A percentile compares a stretch with the other conserved stretches of the same genome.
Conservation (phyloP, 2,113 vertebrate genomes). For the Pipra filicauda region DNA sequence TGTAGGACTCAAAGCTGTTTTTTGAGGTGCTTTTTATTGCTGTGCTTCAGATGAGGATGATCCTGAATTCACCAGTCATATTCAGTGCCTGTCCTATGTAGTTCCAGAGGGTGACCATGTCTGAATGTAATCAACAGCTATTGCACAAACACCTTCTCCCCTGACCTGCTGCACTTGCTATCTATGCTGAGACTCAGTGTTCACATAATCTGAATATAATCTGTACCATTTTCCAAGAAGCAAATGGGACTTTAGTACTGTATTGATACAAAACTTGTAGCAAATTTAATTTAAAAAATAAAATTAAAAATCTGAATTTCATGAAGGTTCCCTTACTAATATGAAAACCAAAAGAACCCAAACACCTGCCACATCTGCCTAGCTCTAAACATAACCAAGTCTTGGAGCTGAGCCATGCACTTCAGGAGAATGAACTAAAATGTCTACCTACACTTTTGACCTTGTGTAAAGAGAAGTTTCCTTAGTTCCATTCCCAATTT, state of each 20-base stretch:
- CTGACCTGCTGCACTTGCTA: background rate
- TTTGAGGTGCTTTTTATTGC: constrained; percentile 11
- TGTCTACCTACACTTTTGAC: background rate
- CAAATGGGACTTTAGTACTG: background rate
- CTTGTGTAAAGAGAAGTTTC: background rate
- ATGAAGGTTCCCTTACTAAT: background rate
- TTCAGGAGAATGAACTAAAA: background rate
- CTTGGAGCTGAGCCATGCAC: background rate
- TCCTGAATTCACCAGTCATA: constrained; percentile 29
- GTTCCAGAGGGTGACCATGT: background rate
- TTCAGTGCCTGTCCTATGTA: background rate
- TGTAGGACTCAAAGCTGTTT: background rate
- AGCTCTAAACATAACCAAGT: background rate
- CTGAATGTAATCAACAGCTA: constrained; percentile 11
- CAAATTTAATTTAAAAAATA: background rate
- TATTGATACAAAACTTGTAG: background rate
- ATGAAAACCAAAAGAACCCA: background rate
- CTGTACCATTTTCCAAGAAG: background rate
- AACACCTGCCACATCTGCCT: background rate
- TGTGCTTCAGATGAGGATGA: constrained; percentile 66
- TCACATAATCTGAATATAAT: background rate
- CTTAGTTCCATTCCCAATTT: background rate
- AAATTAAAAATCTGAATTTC: background rate
- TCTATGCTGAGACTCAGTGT: background rate
- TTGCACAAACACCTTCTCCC: background rate